Evolutionary conservation across 2,888 invertebrate species (phyloP).

Genomic region (Galerucella nymphaeae): DNA sequence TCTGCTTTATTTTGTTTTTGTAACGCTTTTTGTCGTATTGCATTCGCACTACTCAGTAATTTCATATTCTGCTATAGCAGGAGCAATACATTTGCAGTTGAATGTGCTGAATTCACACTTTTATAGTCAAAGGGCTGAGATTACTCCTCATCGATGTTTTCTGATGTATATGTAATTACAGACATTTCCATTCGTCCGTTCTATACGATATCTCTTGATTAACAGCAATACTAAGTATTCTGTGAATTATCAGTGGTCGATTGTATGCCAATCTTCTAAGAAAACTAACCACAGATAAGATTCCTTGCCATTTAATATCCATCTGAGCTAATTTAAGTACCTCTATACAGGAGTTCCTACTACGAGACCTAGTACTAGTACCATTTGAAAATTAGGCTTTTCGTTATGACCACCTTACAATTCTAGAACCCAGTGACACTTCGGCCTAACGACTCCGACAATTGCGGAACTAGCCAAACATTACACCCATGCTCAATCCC

Average conservation of each 20-base stretch:
- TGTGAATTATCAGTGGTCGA: not conserved
- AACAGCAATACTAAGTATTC: not conserved
- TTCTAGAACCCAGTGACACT: too few relatives aligned
- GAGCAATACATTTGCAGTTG: constrained; percentile 30
- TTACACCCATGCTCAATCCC: too few relatives aligned
- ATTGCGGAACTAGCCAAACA: too few relatives aligned
- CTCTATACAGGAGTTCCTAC: too few relatives aligned
- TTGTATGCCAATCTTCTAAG: not conserved
- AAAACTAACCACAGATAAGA: too few relatives aligned
- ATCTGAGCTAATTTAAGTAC: too few relatives aligned
- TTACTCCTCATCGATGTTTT: not conserved
- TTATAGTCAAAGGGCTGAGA: constrained; percentile 17
- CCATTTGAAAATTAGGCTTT: too few relatives aligned
- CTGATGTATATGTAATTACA: not conserved
- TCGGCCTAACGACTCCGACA: too few relatives aligned
- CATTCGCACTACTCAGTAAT: constrained; percentile 23
- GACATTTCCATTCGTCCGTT: not conserved
- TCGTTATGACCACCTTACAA: too few relatives aligned
- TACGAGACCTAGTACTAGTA: too few relatives aligned
- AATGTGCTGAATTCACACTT: constrained; percentile 31
- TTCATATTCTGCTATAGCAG: constrained; percentile 24
- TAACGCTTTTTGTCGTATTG: constrained; percentile 15
- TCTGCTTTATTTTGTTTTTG: constrained; percentile 25
- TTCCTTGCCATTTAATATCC: too few relatives aligned
- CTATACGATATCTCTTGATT: not conserved